Percentiles rank a stretch among this genome's conserved stretches.
Evolutionary conservation across 2,888 invertebrate species (phyloP).

Genomic region (Andricus curvator): DNA sequence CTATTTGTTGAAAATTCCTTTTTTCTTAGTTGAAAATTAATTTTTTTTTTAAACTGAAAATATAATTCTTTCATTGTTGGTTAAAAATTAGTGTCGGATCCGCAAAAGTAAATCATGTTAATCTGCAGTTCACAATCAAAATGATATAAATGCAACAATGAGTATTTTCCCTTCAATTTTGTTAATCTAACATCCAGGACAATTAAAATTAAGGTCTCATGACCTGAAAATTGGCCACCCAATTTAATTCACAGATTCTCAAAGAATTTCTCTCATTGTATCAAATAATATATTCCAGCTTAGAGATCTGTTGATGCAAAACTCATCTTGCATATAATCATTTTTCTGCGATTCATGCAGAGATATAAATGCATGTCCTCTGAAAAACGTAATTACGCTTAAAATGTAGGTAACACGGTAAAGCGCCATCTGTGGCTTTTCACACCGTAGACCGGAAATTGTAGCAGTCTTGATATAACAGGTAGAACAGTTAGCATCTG

Average conservation of each 20-base stretch:
- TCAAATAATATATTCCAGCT: neutral
- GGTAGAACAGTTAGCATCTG: conserved; percentile 39
- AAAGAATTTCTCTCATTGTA: neutral
- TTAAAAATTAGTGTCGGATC: no score
- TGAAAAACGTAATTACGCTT: conserved; percentile 31
- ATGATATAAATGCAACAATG: neutral
- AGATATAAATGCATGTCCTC: neutral
- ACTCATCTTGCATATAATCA: neutral
- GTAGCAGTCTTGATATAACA: conserved; percentile 31
- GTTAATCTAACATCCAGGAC: neutral
- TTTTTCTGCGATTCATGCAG: neutral
- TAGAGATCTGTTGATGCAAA: neutral
- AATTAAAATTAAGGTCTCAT: neutral
- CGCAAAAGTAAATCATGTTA: no score
- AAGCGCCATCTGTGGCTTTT: conserved; percentile 33
- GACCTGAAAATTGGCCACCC: neutral
- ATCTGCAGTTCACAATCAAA: no score
- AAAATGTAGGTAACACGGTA: conserved; percentile 40
- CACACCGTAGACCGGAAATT: conserved; percentile 24
- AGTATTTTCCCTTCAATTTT: neutral
- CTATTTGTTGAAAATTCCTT: no score
- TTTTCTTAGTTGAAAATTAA: no score
- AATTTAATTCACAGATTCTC: neutral
- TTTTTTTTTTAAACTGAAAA: no score
- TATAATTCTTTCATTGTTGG: no score